phyloP scores from a whole-genome alignment of 2,113 vertebrate species.

The Scartelaos histophorus region DNA sequence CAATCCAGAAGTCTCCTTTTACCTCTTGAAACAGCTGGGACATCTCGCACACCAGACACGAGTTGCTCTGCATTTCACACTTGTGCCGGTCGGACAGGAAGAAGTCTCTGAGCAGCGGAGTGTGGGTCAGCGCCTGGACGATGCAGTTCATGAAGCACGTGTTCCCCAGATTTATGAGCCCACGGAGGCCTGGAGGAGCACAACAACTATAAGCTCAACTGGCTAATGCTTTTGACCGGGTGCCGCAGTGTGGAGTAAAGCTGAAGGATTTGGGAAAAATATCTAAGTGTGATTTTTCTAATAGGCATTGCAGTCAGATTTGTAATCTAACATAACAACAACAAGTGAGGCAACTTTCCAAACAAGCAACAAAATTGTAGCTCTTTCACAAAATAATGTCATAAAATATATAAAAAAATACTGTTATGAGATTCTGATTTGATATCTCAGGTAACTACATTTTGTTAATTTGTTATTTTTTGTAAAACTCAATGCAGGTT shows the following conservation, averaged over 20 bases:
- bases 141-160: conserved; percentile 99
- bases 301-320: no score
- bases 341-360: no score
- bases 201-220: neutral
- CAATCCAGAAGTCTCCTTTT: neutral
- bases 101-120: conserved; percentile 93
- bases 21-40: conserved; percentile 97
- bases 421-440: no score
- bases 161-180: conserved; percentile 95
- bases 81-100: conserved; percentile 97
- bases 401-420: no score
- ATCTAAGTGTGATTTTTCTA: no score
- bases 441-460: no score
- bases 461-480: no score
- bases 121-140: conserved; percentile 96
- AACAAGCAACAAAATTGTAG: no score
- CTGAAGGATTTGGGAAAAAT: no score
- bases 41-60: conserved; percentile 97
- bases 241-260: conserved; percentile 21
- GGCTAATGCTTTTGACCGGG: conserved; percentile 17
- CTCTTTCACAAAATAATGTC: no score
- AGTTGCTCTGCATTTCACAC: conserved; percentile 98
- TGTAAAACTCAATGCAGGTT: no score
- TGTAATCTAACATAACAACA: no score
- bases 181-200: conserved; percentile 82